These are phyloP conservation scores for Leptodactylus fuscus DNA, from an alignment of 2,113 vertebrate genomes.

Conservation along the genomic window DNA sequence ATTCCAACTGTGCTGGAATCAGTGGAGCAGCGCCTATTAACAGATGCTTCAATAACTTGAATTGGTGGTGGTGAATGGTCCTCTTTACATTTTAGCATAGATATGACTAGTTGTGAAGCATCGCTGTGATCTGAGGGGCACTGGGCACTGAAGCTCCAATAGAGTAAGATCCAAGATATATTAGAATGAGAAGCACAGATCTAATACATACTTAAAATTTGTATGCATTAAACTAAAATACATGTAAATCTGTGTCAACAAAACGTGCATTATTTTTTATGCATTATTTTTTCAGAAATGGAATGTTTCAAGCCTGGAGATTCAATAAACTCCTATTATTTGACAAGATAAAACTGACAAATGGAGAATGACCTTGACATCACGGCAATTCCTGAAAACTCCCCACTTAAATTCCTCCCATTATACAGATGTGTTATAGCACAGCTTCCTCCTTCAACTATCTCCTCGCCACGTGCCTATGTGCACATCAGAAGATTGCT, in stretches of 20 bases:
- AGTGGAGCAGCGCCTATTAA: too few species aligned
- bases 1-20: too few species aligned
- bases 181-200: too few species aligned
- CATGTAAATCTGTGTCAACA: background rate
- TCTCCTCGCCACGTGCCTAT: constrained; percentile 26
- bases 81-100: too few species aligned
- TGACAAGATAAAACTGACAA: constrained; percentile 1
- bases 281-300: background rate
- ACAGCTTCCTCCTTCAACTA: background rate
- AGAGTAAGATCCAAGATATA: too few species aligned
- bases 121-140: too few species aligned
- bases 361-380: constrained; percentile 42
- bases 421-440: background rate
- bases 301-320: background rate
- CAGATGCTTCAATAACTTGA: too few species aligned
- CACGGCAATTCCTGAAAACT: constrained; percentile 2
- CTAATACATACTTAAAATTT: background rate
- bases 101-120: too few species aligned
- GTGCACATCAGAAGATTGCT: constrained; percentile 20
- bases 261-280: background rate
- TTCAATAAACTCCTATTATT: background rate
- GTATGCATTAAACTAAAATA: background rate
- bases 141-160: too few species aligned
- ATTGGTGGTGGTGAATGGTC: too few species aligned
- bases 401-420: constrained; percentile 1